Evolutionary conservation across 2,113 vertebrate genomes (phyloP), one percentile per base, ranked within the genome.

Genomic region (Neofelis nebulosa): DNA sequence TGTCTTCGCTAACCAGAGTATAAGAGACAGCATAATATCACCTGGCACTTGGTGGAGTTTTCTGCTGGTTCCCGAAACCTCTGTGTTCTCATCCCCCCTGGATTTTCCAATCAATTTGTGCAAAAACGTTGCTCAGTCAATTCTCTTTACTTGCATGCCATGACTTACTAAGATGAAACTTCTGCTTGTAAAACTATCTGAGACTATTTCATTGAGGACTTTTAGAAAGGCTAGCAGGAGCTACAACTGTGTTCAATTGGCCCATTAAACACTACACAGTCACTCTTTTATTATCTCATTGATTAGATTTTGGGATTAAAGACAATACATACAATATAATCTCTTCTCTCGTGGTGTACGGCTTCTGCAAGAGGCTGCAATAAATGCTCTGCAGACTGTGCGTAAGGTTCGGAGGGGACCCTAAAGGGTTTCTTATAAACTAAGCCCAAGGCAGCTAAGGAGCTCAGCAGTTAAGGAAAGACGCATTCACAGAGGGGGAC

Each of bases 241-340:
- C 21, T 92, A 25, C 36, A 86, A 27, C 48, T 66, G 18, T 7
- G 11, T 78, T 79, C 50, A 36, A 71, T 91, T 61, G 69, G 83
- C 16, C 82, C 69, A 52, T 29, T 71, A 83, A 78, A 63, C 33
- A 69, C 41, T 73, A 65, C 16, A 69, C 78, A 38, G 69, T 52
- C 23, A 69, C 15, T 92, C n/a, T 79, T 78, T 86, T 81, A n/a
- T 81, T 90, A 87, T 33, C 36, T 96, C 65, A 94, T 81, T 73
- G 81, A 73, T 81, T 88, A 74, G 50, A 61, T 76, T 31, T 87
- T 50, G 90, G 48, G 7, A 71, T 78, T 92, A 68, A 48, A 89
- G 69, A 66, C 2, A 74, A 25, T 90, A 45, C 50, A 31, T 29
- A 61, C 38, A 96, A 52, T 69, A 33, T 69, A 7, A 21, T 69